Evolutionary conservation across 1,140 invertebrate genomes (phyloP).

Genomic region (Drosophila setifemur): DNA sequence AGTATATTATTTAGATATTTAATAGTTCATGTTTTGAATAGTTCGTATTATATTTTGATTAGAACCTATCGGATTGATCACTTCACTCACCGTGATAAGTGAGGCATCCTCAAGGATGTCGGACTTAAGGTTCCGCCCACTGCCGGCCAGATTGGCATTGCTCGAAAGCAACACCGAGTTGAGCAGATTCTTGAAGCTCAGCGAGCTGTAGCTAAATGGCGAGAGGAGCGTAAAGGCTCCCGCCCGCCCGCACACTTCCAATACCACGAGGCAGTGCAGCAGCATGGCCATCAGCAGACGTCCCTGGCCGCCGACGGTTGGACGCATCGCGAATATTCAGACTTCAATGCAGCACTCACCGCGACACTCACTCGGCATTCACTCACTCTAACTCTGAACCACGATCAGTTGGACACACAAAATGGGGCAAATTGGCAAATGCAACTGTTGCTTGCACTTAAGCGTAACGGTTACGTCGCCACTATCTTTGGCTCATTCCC

Average conservation of each 20-base stretch:
- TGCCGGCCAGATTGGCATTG: constrained; percentile 75
- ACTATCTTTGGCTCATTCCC: constrained; percentile 33
- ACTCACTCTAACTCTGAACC: constrained; percentile 16
- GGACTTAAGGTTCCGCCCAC: constrained; percentile 74
- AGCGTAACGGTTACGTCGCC: constrained; percentile 75
- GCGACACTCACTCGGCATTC: constrained; percentile 27
- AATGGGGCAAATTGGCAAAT: constrained; percentile 66
- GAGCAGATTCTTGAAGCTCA: constrained; percentile 78
- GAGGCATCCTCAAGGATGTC: constrained; percentile 81
- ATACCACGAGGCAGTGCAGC: constrained; percentile 58
- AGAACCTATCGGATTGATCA: no score
- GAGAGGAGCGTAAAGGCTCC: constrained; percentile 75
- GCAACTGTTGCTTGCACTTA: constrained; percentile 64
- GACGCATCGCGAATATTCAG: constrained; percentile 16
- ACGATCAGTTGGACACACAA: constrained; percentile 35
- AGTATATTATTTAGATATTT: no score
- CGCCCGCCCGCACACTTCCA: constrained; percentile 60
- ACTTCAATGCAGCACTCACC: constrained; percentile 19
- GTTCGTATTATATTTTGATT: no score
- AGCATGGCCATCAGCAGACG: constrained; percentile 51
- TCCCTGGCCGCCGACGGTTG: constrained; percentile 43
- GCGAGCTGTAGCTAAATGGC: constrained; percentile 76
- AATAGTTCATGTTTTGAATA: no score
- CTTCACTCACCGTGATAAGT: constrained; percentile 75
- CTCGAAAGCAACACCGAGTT: constrained; percentile 76